These are phyloP conservation scores for Alectoris magna DNA, from an alignment of 2,797 vertebrate species.

Conservation along the genomic window DNA sequence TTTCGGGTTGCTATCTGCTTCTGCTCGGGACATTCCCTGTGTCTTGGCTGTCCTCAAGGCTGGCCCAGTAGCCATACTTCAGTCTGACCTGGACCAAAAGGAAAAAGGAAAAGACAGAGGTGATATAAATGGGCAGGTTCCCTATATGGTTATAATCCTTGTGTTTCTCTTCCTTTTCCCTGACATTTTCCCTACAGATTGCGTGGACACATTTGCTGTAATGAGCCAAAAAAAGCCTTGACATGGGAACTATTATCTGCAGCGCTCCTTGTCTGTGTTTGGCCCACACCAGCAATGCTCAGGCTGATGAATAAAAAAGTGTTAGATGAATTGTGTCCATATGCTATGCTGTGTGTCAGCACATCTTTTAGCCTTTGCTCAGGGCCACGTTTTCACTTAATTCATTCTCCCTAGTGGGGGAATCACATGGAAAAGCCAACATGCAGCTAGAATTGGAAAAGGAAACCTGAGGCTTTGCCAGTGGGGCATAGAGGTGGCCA, in stretches of 20 bases:
- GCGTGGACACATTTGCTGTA: neutral
- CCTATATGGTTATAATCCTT: neutral
- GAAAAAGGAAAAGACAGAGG: neutral
- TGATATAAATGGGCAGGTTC: neutral
- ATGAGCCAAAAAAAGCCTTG: accelerated
- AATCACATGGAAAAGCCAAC: neutral
- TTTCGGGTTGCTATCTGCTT: slow-evolving; percentile 43
- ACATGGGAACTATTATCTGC: neutral
- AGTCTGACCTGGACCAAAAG: neutral
- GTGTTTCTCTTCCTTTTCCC: neutral
- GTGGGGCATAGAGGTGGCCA: neutral
- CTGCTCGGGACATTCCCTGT: neutral
- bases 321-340: neutral
- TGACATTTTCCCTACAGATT: neutral
- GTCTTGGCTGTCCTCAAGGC: neutral
- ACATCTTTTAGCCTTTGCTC: neutral
- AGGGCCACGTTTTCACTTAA: neutral
- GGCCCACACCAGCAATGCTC: neutral
- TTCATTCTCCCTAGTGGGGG: neutral
- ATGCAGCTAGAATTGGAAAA: neutral
- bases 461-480: neutral
- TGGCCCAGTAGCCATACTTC: neutral
- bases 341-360: neutral
- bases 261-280: neutral
- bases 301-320: neutral